These are phyloP conservation scores for Miltochrista miniata DNA, from an alignment of 2,888 invertebrate genomes.

Conservation along the genomic window DNA sequence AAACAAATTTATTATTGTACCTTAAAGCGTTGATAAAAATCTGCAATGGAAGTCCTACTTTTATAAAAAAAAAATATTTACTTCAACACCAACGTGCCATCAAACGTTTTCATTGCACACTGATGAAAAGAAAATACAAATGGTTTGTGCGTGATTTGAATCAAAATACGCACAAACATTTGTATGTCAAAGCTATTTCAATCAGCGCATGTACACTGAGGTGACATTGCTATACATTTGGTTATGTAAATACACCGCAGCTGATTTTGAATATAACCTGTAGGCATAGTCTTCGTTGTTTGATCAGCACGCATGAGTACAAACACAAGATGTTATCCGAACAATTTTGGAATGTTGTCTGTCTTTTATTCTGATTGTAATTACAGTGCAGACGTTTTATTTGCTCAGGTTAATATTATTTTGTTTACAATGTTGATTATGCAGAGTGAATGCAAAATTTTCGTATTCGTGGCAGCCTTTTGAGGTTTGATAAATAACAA, in stretches of 20 bases:
- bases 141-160: no score
- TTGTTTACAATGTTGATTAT: not conserved
- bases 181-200: not conserved
- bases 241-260: conserved; percentile 7
- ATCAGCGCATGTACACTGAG: not conserved
- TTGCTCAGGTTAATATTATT: not conserved
- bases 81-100: no score
- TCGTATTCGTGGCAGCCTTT: no score
- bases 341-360: not conserved
- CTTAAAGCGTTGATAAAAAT: no score
- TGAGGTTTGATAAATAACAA: no score
- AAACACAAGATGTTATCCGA: not conserved
- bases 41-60: no score
- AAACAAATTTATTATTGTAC: no score
- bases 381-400: not conserved
- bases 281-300: conserved; percentile 2
- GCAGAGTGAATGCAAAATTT: no score
- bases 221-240: conserved; percentile 5
- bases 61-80: no score
- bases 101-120: no score
- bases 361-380: not conserved
- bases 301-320: conserved; percentile 2
- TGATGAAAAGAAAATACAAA: no score
- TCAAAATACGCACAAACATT: not conserved
- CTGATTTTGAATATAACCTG: conserved; percentile 1